These are phyloP conservation scores for Matsumurasca onukii DNA, from an alignment of 1,140 invertebrate species.

Conservation along the genomic window DNA sequence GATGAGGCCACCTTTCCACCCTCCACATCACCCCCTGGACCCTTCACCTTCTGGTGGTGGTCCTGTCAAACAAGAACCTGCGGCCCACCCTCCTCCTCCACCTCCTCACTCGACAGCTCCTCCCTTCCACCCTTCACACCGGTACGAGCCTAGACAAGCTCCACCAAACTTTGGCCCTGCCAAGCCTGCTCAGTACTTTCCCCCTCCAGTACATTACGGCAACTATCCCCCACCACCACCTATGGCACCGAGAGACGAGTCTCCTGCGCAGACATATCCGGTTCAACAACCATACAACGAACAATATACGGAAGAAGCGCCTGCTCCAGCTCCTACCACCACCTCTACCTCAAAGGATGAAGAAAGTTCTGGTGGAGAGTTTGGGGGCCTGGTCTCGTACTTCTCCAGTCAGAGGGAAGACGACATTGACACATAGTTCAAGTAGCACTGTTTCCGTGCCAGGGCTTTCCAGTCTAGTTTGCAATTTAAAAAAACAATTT, in stretches of 20 bases:
- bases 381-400: conserved; percentile 84
- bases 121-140: conserved; percentile 36
- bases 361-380: conserved; percentile 66
- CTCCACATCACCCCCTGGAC: conserved; percentile 56
- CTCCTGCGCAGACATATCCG: not conserved
- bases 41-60: conserved; percentile 57
- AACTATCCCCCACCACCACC: conserved; percentile 27
- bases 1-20: conserved; percentile 49
- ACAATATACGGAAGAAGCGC: conserved; percentile 38
- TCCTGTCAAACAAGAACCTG: conserved; percentile 48
- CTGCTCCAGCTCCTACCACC: conserved; percentile 41
- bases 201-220: conserved; percentile 21
- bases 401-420: conserved; percentile 82
- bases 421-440: conserved; percentile 41
- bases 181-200: conserved; percentile 33
- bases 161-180: no score
- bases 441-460: not conserved
- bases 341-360: conserved; percentile 51
- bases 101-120: conserved; percentile 30
- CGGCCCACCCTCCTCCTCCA: conserved; percentile 38
- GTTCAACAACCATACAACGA: conserved; percentile 41
- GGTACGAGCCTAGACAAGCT: conserved; percentile 21
- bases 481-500: not conserved
- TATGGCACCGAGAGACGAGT: not conserved
- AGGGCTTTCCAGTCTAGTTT: no score